Base-by-base conservation (phyloP, 2,797 vertebrate genomes). In the Sebastolobus altivelis region DNA sequence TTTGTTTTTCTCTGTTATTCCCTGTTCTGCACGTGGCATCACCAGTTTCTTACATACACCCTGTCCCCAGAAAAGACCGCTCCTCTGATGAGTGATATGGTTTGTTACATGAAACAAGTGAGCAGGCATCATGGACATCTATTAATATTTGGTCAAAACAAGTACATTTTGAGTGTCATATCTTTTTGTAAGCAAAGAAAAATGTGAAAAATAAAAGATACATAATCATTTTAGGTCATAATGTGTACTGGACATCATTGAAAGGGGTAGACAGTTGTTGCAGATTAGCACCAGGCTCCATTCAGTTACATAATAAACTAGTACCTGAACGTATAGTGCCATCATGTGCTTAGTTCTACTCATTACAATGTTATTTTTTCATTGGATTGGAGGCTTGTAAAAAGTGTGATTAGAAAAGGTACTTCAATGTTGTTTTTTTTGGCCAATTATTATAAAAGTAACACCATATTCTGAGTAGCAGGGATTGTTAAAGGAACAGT, bases 321-420 rank as follows among this genome's bases (percentile, higher is more conserved):
- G 55, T 89, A 78, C 80, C 89, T 94, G 90, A 87, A 92, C 77
- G 77, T 84, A 88, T 77, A 92, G 92, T 93, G 93, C 92, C 92
- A 89, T 87, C 92, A 84, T 89, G 92, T 94, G 92, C 81, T 82
- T 59, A 72, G 27, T 29, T 71, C 1, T 52, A 67, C 40, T 79
- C 86, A 92, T 90, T 93, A 87, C 92, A 92, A 16, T 66, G 33
- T 22, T 65, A 1, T 22, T 60, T 72, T 72, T 75, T 13, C 27
- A 55, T 83, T 86, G 12, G 7, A 78, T 46, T 43, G 55, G 37
- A 69, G 33, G 33, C 35, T 52, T 73, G 20, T 68, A 74, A 82
- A 80, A 80, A 78, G 13, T 31, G 22, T 58, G 29, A 31, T 69
- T 70, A 79, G 37, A 87, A 90, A 92, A 85, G 29, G 6, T 43